A percentile compares a stretch with the other conserved stretches of the same genome.
These are phyloP conservation scores for Pterostichus niger DNA, from an alignment of 2,888 invertebrate genomes.

Conservation along the genomic window DNA sequence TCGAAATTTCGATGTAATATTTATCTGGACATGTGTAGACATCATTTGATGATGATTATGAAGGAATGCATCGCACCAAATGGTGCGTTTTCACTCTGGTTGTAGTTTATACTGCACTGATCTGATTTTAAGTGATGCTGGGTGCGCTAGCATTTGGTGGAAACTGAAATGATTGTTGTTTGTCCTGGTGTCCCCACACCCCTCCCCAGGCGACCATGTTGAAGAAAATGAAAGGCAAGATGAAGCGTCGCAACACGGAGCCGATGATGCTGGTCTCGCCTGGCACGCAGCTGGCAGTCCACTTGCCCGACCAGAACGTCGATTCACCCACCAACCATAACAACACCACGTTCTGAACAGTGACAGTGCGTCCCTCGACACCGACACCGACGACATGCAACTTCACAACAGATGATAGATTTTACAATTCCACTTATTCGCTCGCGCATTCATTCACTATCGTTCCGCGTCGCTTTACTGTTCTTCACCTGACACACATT, in stretches of 20 bases:
- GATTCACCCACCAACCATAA: slow-evolving; percentile 77
- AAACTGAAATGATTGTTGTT: slow-evolving; percentile 67
- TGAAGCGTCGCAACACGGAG: slow-evolving; percentile 97
- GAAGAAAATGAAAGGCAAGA: slow-evolving; percentile 98
- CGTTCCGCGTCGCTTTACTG: slow-evolving; percentile 45
- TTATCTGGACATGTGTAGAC: slow-evolving; percentile 52
- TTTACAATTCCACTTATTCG: slow-evolving; percentile 32
- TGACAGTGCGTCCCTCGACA: neutral
- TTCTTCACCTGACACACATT: slow-evolving; percentile 34
- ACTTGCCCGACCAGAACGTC: slow-evolving; percentile 77
- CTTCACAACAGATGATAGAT: slow-evolving; percentile 30
- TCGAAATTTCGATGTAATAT: slow-evolving; percentile 53
- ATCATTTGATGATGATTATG: slow-evolving; percentile 58
- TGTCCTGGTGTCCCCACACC: slow-evolving; percentile 71
- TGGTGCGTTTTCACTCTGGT: slow-evolving; percentile 49
- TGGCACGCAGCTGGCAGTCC: slow-evolving; percentile 77
- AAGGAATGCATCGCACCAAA: slow-evolving; percentile 50
- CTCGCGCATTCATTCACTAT: slow-evolving; percentile 48
- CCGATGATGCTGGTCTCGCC: slow-evolving; percentile 84
- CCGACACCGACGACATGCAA: slow-evolving; percentile 10
- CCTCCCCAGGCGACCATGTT: slow-evolving; percentile 98
- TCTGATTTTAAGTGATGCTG: slow-evolving; percentile 33
- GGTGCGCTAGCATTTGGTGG: slow-evolving; percentile 50
- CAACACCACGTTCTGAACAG: slow-evolving; percentile 75
- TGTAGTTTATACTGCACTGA: slow-evolving; percentile 56